A percentile compares a stretch with the other conserved stretches of the same genome.
Conservation (phyloP, 2,113 vertebrate species). For the Piaya cayana region DNA sequence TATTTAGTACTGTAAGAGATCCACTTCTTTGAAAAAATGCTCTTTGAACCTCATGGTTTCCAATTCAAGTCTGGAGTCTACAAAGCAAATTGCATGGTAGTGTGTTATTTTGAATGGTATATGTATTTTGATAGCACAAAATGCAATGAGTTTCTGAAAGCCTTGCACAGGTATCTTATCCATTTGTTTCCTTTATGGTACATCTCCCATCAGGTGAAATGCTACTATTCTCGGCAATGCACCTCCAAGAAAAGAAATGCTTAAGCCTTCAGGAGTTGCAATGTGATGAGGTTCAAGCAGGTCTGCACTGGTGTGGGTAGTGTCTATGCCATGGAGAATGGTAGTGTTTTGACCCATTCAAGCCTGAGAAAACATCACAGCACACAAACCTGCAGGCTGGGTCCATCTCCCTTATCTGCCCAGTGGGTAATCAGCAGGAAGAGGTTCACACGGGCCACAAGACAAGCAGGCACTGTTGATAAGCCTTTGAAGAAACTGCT, state of each 20-base stretch:
- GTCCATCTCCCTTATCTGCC: not conserved
- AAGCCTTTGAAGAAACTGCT: not conserved
- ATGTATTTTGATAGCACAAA: not conserved
- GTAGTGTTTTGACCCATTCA: not conserved
- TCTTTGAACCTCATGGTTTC: not conserved
- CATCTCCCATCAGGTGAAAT: not conserved
- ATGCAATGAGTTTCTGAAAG: not conserved
- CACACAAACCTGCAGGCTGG: not conserved
- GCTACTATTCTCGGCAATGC: not conserved
- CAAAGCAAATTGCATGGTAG: not conserved
- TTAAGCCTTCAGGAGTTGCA: not conserved
- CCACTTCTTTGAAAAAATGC: not conserved
- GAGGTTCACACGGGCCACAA: not conserved
- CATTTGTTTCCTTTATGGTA: not conserved
- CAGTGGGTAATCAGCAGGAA: not conserved
- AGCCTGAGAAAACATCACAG: not conserved
- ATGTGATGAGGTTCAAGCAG: not conserved
- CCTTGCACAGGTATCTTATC: accelerated
- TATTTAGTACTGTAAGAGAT: not conserved
- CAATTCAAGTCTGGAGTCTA: not conserved
- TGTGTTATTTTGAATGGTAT: not conserved
- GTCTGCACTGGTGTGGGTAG: not conserved
- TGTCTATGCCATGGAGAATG: accelerated
- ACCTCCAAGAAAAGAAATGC: not conserved
- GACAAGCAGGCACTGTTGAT: not conserved